Base-by-base conservation (phyloP, 1,140 invertebrate genomes). In the Drosophila pandora region DNA sequence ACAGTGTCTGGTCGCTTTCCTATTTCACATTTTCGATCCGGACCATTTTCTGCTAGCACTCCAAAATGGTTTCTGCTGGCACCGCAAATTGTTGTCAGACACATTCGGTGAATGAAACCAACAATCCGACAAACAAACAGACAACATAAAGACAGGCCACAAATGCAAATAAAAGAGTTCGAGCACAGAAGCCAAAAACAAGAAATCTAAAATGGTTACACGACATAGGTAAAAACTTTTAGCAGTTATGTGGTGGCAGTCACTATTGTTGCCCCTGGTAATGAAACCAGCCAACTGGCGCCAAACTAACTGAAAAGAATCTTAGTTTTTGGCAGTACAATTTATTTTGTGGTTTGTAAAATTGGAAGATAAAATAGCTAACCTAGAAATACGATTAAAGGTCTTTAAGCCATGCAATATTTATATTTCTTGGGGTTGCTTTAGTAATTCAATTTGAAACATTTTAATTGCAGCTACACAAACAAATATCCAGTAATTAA, bases 401-500 rank as follows among this genome's bases (percentile, higher is more conserved):
- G 9, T 8, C 32, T 10, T 32, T 32, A 32, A 32, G 9, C 32
- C 32, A 10, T 2, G 2, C 0, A 8, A 37, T 12, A 10, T 39
- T 12, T 39, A 22, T 13, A n/a, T 50, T 50, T 3, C 23, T 3
- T 0, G 1, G 25, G 25, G 9, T 48, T 10, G 2, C 28, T 17
- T 9, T 34, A 10, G 4, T 13, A 10, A 17, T 58, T 13, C 1
- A n/a, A 13, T 17, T 21, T 23, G n/a, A 43, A 10, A 47, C 43
- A 4, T 17, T 7, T 34, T 25, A 50, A 50, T 37, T 25, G 10
- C 32, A 50, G 32, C 23, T 30, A 22, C 34, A 25, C 30, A 54
- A 39, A 32, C 34, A 61, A 32, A 65, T 52, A 65, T 70, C 22
- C 69, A 63, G 54, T 78, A 85, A 87, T 85, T 85, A 85, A 65